A percentile compares a stretch with the other conserved stretches of the same genome.
Evolutionary conservation across 2,797 vertebrate genomes (phyloP).

Genomic region (Lycodopsis pacificus): DNA sequence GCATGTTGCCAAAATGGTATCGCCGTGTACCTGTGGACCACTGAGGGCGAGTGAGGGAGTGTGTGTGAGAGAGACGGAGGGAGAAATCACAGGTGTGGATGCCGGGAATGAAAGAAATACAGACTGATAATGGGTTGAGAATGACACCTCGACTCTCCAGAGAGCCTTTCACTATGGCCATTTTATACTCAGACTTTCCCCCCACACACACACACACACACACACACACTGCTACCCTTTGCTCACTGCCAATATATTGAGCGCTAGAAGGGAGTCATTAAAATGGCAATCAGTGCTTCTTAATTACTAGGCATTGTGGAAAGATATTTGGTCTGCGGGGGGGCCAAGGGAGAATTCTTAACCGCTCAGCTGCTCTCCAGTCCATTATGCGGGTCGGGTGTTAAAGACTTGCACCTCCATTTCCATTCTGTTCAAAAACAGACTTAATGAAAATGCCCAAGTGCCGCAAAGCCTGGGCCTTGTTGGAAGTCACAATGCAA

Average conservation of each 20-base stretch:
- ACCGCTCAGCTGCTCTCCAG: constrained; percentile 57
- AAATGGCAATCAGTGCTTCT: constrained; percentile 75
- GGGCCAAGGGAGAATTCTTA: constrained; percentile 54
- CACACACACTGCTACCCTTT: constrained; percentile 11
- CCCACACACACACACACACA: constrained; percentile 11
- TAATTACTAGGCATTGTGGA: constrained; percentile 74
- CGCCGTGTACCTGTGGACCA: neutral
- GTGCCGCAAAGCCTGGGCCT: constrained; percentile 37
- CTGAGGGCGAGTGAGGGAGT: neutral
- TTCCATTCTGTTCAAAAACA: constrained; percentile 63
- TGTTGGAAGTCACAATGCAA: constrained; percentile 68
- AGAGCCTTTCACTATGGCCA: constrained; percentile 53
- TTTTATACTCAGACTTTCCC: constrained; percentile 35
- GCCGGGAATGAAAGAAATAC: constrained; percentile 65
- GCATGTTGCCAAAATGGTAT: constrained; percentile 14
- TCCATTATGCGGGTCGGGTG: constrained; percentile 65
- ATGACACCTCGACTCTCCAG: constrained; percentile 70
- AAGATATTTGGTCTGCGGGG: constrained; percentile 55
- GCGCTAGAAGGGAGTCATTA: constrained; percentile 75
- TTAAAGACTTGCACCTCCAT: constrained; percentile 59
- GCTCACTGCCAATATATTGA: constrained; percentile 55
- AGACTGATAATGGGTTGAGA: constrained; percentile 75
- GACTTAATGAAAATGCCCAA: constrained; percentile 64
- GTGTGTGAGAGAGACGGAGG: neutral
- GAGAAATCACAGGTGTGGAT: constrained; percentile 57